Evolutionary conservation across 2,113 vertebrate species (phyloP).

Genomic region (Anoplopoma fimbria): DNA sequence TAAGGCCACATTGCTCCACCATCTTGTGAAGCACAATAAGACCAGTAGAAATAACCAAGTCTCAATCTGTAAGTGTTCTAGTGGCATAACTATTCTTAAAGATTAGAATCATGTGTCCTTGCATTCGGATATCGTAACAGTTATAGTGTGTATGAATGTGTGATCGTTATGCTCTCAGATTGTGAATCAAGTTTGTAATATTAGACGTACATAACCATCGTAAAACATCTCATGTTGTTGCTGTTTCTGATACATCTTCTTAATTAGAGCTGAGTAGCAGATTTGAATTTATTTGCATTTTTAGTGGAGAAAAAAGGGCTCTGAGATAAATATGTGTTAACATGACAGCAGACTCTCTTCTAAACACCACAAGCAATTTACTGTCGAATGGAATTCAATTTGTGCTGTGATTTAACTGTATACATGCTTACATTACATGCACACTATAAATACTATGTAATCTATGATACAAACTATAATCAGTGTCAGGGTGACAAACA

Average conservation of each 20-base stretch:
- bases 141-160: not conserved
- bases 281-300: conserved; percentile 60
- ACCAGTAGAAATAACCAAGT: too few species aligned
- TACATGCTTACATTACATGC: not conserved
- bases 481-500: not conserved
- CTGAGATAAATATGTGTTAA: conserved; percentile 19
- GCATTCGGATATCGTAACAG: not conserved
- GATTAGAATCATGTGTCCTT: not conserved
- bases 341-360: conserved; percentile 18
- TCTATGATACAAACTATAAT: not conserved
- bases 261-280: conserved; percentile 52
- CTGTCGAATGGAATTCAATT: conserved; percentile 18
- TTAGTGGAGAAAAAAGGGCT: conserved; percentile 35
- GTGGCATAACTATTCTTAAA: not conserved
- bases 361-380: not conserved
- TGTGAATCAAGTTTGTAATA: conserved; percentile 32
- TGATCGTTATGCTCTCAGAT: not conserved
- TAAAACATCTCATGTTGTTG: conserved; percentile 47
- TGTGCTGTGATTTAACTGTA: not conserved
- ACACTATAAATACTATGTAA: not conserved
- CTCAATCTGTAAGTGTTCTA: not conserved
- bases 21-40: not conserved
- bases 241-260: conserved; percentile 28
- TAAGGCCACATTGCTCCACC: too few species aligned
- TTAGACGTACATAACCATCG: conserved; percentile 12